A percentile compares a stretch with the other conserved stretches of the same genome.
Conservation (phyloP, 2,797 vertebrate species). For the Anas georgica region DNA sequence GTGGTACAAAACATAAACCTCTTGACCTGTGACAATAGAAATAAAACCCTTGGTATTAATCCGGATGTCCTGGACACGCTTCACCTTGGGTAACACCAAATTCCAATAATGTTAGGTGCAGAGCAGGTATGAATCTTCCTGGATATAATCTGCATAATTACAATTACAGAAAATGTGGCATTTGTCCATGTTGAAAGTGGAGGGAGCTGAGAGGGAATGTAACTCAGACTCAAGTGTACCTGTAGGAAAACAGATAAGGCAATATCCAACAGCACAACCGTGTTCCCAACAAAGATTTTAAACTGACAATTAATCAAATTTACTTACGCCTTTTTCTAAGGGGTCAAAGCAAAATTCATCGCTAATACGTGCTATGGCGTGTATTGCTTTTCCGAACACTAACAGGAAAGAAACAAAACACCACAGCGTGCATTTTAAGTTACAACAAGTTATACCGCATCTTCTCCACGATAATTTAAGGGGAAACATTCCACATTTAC, state of each 20-base stretch:
- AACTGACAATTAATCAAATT: background rate
- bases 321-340: constrained; percentile 87
- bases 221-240: background rate
- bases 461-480: background rate
- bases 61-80: background rate
- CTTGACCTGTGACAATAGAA: constrained; percentile 8
- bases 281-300: fast-evolving
- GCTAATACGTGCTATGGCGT: constrained; percentile 88
- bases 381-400: constrained; percentile 91
- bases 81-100: background rate
- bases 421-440: background rate
- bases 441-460: background rate
- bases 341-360: constrained; percentile 93
- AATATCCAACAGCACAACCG: background rate
- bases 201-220: background rate
- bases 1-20: background rate
- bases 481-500: background rate
- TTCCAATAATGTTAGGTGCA: background rate
- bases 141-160: background rate
- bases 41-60: background rate
- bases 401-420: constrained; percentile 11
- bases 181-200: background rate
- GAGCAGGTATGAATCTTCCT: background rate
- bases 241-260: background rate
- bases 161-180: background rate